phyloP scores from a whole-genome alignment of 2,797 vertebrate species.

The Sebastes minor region DNA sequence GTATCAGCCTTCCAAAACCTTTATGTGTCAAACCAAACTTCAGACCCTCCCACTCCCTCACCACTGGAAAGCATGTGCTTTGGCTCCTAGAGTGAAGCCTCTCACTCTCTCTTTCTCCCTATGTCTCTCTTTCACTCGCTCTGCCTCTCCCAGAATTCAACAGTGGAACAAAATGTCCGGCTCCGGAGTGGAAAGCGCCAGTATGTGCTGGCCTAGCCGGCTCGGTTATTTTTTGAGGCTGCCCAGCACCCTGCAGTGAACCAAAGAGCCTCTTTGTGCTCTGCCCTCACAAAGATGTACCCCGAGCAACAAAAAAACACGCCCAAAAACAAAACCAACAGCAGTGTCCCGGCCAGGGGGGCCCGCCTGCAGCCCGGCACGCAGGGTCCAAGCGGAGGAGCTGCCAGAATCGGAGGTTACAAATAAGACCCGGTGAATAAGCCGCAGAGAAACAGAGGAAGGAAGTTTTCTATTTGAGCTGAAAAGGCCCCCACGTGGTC shows the following conservation, averaged over 20 bases:
- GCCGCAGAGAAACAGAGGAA: slow-evolving; percentile 51
- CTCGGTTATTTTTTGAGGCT: slow-evolving; percentile 48
- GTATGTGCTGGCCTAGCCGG: slow-evolving; percentile 64
- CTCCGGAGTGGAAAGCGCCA: slow-evolving; percentile 74
- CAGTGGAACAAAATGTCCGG: slow-evolving; percentile 87
- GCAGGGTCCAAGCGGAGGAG: slow-evolving; percentile 31
- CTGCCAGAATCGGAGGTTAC: slow-evolving; percentile 46
- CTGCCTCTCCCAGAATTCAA: slow-evolving; percentile 67
- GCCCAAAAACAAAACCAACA: slow-evolving; percentile 58
- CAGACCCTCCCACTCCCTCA: slow-evolving; percentile 23
- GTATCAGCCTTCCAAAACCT: slow-evolving; percentile 4
- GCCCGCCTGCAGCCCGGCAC: background rate
- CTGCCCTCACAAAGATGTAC: slow-evolving; percentile 66
- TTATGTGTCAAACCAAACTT: slow-evolving; percentile 6
- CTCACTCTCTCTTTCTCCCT: slow-evolving; percentile 22
- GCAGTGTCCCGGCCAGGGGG: slow-evolving; percentile 27
- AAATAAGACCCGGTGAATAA: slow-evolving; percentile 57
- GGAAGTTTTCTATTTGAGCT: slow-evolving; percentile 63
- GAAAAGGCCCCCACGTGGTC: slow-evolving; percentile 34
- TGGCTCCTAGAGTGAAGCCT: slow-evolving; percentile 44
- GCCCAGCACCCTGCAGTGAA: slow-evolving; percentile 50
- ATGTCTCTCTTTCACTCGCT: slow-evolving; percentile 26
- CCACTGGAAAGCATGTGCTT: slow-evolving; percentile 64
- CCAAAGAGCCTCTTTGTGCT: slow-evolving; percentile 76
- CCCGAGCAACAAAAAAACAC: slow-evolving; percentile 38